Evolutionary conservation across 2,113 vertebrate genomes (phyloP), one percentile per base, ranked within the genome.

Genomic region (Lichenostomus cassidix): DNA sequence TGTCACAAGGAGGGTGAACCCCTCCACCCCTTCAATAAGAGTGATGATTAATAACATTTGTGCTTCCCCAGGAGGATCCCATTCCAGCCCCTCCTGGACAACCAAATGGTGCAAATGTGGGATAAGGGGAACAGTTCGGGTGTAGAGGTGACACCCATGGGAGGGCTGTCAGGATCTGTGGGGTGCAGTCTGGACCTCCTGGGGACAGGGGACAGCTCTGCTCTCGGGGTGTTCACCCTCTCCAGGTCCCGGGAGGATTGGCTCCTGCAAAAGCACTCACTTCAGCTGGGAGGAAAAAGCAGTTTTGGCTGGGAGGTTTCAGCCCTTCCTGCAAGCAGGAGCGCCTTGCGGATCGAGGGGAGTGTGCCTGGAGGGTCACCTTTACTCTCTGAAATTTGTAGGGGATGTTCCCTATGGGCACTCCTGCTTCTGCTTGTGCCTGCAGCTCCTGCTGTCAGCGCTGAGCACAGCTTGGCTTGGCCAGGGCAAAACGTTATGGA

Each of bases 401-500:
- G 67, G 79, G 65, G 24, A 10, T 1, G 3, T 17, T 65, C 64
- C 62, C 33, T 2, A 0, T 0, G 3, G 9, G 12, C 27, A 0
- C 25, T 24, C 2, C 2, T 2, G 2, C 27, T 20, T 8, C 59
- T 41, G 35, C 49, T 31, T 21, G 73, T 56, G 65, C 81, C 50
- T 0, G 10, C 29, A 31, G 42, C 83, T 50, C 58, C 56, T 9
- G 31, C 85, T 35, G 35, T 2, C 56, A 24, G 46, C 0, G 5
- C 77, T 31, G 69, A 15, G 20, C 2, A 0, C 58, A 20, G 55
- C 81, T 49, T 11, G 1, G 3, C 33, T 25, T 7, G 7, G 20
- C 52, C 71, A 9, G 14, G 2, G 47, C 33, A 5, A 11, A 65
- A 33, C 3, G 5, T 10, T 3, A 2, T 0, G 19, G 35, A 24